Conservation (phyloP, 2,113 vertebrate species). For the Eulemur macaco region DNA sequence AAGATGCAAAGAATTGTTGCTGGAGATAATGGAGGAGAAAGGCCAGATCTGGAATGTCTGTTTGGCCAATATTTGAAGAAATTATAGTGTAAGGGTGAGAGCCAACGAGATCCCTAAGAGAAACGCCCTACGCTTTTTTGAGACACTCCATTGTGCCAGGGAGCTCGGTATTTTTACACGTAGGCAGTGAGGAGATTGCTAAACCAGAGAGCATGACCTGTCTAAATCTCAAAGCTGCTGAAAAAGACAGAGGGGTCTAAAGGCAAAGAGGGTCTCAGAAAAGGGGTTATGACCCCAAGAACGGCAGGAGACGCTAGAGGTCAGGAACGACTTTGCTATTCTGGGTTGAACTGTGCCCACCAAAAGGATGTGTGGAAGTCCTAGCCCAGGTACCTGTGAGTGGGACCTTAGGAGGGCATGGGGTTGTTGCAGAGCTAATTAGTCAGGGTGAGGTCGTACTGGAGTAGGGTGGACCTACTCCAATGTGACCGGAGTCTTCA, state of each 20-base stretch:
- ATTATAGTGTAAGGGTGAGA: rapidly evolving
- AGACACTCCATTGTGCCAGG: rapidly evolving
- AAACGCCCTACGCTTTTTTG: rapidly evolving
- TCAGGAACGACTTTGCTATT: background rate
- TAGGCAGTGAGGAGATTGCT: background rate
- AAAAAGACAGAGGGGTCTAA: background rate
- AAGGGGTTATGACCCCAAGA: no score
- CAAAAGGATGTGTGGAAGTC: no score
- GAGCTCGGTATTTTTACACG: background rate
- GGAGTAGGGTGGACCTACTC: no score
- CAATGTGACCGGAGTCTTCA: background rate
- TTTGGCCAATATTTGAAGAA: background rate
- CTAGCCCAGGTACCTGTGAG: background rate
- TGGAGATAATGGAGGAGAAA: no score
- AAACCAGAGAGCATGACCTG: background rate
- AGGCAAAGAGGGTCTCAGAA: background rate
- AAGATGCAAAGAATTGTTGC: background rate
- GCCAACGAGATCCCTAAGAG: background rate
- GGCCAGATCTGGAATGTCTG: background rate
- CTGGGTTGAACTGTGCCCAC: no score
- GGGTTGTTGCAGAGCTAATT: no score
- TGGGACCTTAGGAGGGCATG: background rate
- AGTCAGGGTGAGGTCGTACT: background rate
- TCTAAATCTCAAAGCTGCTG: background rate
- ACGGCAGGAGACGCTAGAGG: background rate